Conservation (phyloP, 2,797 vertebrate genomes). For the Champsocephalus esox region DNA sequence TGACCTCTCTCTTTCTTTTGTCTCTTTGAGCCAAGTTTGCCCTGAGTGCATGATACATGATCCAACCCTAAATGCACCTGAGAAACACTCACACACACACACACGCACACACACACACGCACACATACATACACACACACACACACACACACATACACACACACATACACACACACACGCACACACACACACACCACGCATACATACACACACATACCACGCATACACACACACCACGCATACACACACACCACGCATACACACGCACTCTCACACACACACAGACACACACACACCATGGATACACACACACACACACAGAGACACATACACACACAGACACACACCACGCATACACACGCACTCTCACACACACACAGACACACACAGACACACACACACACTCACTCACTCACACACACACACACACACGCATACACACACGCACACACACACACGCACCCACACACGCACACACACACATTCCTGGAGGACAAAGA, state of each 20-base stretch:
- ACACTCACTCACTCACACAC: conserved; percentile 18
- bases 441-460: conserved; percentile 13
- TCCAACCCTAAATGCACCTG: conserved; percentile 15
- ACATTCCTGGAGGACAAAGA: conserved; percentile 60
- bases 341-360: not conserved
- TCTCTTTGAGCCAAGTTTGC: conserved; percentile 46
- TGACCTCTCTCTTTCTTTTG: conserved; percentile 47
- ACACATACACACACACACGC: not conserved
- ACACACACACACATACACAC: not conserved
- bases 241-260: not conserved
- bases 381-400: conserved; percentile 3
- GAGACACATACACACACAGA: not conserved
- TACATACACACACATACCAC: not conserved
- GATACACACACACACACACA: not conserved
- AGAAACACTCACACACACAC: conserved; percentile 7
- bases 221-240: not conserved
- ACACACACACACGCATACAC: conserved; percentile 20
- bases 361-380: conserved; percentile 1
- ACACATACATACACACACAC: conserved; percentile 1
- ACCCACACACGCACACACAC: conserved; percentile 30
- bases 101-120: not conserved
- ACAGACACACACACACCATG: not conserved
- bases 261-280: not conserved
- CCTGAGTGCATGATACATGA: conserved; percentile 57
- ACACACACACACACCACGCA: not conserved